A percentile compares a stretch with the other conserved stretches of the same genome.
Evolutionary conservation across 1,140 invertebrate genomes (phyloP).

Genomic region (Nomia melanderi): DNA sequence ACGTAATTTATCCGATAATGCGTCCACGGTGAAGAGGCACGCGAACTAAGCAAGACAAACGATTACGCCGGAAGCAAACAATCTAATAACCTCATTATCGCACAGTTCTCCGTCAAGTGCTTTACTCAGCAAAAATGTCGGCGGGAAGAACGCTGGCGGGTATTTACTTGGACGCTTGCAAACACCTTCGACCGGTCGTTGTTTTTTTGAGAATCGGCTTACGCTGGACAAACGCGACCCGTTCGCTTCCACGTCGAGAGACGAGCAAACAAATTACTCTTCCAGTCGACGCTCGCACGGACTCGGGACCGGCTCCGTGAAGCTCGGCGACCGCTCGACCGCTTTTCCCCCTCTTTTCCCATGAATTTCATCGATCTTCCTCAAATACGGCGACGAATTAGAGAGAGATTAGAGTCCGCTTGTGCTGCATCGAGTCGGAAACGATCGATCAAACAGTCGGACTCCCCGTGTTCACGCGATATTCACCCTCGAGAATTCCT

Average conservation of each 20-base stretch:
- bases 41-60: neutral
- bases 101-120: neutral
- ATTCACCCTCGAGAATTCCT: neutral
- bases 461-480: neutral
- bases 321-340: neutral
- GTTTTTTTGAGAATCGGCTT: slow-evolving; percentile 21
- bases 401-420: slow-evolving; percentile 16
- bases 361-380: slow-evolving; percentile 37
- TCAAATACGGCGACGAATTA: slow-evolving; percentile 13
- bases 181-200: slow-evolving; percentile 6
- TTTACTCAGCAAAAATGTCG: slow-evolving; percentile 2
- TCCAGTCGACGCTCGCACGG: neutral
- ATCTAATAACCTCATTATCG: slow-evolving; percentile 13
- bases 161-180: neutral
- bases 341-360: neutral
- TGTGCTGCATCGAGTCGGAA: slow-evolving; percentile 21
- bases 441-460: slow-evolving; percentile 54
- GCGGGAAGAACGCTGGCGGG: neutral
- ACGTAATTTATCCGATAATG: too few relatives aligned
- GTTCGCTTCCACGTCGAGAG: neutral
- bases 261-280: slow-evolving; percentile 36
- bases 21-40: too few relatives aligned
- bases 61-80: slow-evolving; percentile 2
- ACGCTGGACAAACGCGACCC: neutral
- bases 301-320: neutral